Evolutionary conservation across 2,888 invertebrate genomes (phyloP), one percentile per base, ranked within the genome.

Genomic region (Antheraea assamensis): DNA sequence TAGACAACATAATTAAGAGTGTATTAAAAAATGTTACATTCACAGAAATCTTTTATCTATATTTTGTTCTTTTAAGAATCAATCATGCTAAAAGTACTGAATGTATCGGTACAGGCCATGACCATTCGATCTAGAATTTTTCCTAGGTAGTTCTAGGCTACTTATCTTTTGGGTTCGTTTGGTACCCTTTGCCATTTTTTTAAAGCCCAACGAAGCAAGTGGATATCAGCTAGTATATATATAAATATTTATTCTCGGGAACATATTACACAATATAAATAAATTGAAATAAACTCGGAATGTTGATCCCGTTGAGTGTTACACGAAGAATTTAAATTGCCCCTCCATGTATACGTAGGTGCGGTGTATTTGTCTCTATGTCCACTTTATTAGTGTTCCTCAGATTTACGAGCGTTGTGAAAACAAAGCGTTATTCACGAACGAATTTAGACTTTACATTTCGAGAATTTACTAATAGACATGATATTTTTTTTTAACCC

Each of bases 341-440:
- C 80, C 80, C 84, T 83, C 83, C 85, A 85, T 82, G 83, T 85
- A 86, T 83, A 81, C 83, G 85, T 83, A 82, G 81, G 82, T 82
- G 83, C 82, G 79, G 80, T 78, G 79, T 90, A 90, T 92, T 91
- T 91, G 91, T 91, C 89, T 88, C 88, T 85, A 85, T 86, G 90
- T 90, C 90, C 84, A 80, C 84, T 91, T 90, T 91, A 90, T 91
- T 91, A 87, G 87, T 85, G 83, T 80, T 80, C 77, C 78, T 68
- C 80, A 88, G 91, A 92, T 92, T 92, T 91, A 92, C 85, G 85
- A 79, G 80, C 76, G 82, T 78, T 82, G 82, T 76, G 82, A 82
- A 85, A 88, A 87, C 85, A 85, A 81, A 82, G 77, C 61, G 79
- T 27, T 88, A 88, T 89, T 87, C 88, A 81, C 71, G 78, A 78